phyloP scores from a whole-genome alignment of 37 sponge, comb jelly and placozoan genomes.

The Dysidea cf. avara region DNA sequence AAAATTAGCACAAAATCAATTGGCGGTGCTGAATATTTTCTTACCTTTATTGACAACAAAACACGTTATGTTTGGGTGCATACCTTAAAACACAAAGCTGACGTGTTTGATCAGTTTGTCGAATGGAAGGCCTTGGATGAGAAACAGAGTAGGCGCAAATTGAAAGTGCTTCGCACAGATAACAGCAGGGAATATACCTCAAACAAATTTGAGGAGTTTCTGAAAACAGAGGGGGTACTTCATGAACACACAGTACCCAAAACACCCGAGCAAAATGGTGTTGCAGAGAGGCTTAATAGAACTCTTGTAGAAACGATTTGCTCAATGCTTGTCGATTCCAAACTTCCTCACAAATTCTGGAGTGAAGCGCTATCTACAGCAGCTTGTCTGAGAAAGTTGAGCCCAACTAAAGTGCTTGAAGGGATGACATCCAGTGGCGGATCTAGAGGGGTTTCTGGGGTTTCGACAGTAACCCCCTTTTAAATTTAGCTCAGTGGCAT shows the following conservation, averaged over 20 bases:
- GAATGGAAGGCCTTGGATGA: constrained; percentile 33
- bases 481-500: too few relatives aligned
- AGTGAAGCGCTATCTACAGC: constrained; percentile 71
- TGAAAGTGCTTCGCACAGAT: constrained; percentile 28
- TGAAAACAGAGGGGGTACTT: constrained; percentile 15
- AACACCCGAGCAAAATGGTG: constrained; percentile 74
- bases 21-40: constrained; percentile 26
- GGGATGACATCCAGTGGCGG: too few relatives aligned
- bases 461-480: too few relatives aligned
- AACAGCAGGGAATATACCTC: constrained; percentile 30
- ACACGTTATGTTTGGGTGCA: constrained; percentile 29
- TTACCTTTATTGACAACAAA: constrained; percentile 29
- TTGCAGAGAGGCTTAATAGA: constrained; percentile 63
- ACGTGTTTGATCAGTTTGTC: not conserved
- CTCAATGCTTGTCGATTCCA: constrained; percentile 64
- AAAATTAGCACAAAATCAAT: constrained; percentile 21
- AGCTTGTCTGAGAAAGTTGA: constrained; percentile 51
- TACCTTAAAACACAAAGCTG: not conserved
- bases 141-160: not conserved
- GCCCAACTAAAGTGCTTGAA: constrained; percentile 30
- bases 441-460: too few relatives aligned
- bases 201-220: constrained; percentile 18
- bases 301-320: constrained; percentile 63
- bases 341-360: constrained; percentile 66
- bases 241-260: constrained; percentile 65